Evolutionary conservation across 2,888 invertebrate genomes (phyloP), one percentile per base, ranked within the genome.

Genomic region (Ctena decussata): DNA sequence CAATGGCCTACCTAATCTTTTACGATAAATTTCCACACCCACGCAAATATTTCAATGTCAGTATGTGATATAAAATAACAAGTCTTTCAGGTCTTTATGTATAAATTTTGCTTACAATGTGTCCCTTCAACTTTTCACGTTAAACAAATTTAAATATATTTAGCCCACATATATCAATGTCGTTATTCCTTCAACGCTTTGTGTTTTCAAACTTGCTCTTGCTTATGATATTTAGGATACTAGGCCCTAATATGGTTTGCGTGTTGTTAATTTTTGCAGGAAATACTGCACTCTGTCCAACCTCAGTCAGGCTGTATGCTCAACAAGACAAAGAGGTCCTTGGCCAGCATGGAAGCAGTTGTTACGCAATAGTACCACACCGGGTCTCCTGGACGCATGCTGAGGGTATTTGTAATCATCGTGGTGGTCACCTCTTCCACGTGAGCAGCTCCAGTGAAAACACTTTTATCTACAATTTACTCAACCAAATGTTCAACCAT

Each of bases 281-380:
- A 44, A n/a, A 73, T 24, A 44, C 37, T 3, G 2, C 15, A 5
- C 21, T 60, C 2, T 82, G 81, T 30, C 72, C 81, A 11, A 32
- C 32, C 39, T 57, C 24, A 21, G 18, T 82, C 18, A 57, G 41
- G 8, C 12, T 32, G 21, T 32, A 46, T 8, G 65, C 77, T 18
- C 15, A 24, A 15, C 6, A 12, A 8, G 78, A 78, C n/a, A 24
- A 69, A 12, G 74, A 73, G 15, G 12, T 53, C 2, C 60, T 76
- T 12, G 53, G 1, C 12, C 76, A 76, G 76, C 18, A 60, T 37
- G 60, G 57, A 6, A 35, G 41, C 18, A 82, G 77, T 24, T 82
- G 82, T 46, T 82, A 82, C 24, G 74, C 73, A 49, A 24, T 78
- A 24, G 82, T 78, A 8, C 72, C 69, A 24, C 37, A 35, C 15